These are phyloP conservation scores for Macquaria australasica DNA, from an alignment of 2,113 vertebrate genomes.

Conservation along the genomic window DNA sequence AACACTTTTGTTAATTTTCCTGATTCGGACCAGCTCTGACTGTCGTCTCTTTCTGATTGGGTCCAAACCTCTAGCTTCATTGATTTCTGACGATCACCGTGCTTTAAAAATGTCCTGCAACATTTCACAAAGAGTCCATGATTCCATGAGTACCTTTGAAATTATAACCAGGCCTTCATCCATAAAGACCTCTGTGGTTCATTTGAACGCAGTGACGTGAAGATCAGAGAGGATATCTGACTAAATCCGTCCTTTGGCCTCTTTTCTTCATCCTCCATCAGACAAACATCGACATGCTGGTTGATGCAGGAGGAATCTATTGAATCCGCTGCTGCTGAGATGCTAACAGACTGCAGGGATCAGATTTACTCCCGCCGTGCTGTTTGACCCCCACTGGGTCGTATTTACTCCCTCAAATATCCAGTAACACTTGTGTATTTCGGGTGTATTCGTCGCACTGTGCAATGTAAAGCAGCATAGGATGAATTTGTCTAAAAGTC, in stretches of 20 bases:
- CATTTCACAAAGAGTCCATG: neutral
- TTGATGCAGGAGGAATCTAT: neutral
- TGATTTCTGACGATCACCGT: neutral
- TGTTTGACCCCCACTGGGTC: neutral
- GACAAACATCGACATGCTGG: neutral
- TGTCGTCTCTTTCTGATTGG: neutral
- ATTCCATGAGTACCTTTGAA: neutral
- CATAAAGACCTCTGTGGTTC: neutral
- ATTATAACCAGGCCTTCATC: neutral
- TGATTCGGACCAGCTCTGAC: neutral
- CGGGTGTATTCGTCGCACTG: slow-evolving; percentile 19
- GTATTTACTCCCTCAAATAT: slow-evolving; percentile 35
- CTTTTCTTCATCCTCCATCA: neutral
- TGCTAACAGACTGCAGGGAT: neutral
- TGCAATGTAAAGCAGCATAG: slow-evolving; percentile 23
- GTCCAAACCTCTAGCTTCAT: too few species aligned
- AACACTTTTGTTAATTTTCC: neutral
- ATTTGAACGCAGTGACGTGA: neutral
- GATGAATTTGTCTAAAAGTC: slow-evolving; percentile 14
- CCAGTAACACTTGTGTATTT: slow-evolving; percentile 7
- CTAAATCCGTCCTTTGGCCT: neutral
- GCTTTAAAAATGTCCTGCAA: neutral
- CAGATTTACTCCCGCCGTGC: neutral
- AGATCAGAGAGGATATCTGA: neutral
- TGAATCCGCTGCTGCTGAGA: neutral